Base-by-base conservation (phyloP, 2,888 invertebrate genomes). In the Drosophila mettleri region DNA sequence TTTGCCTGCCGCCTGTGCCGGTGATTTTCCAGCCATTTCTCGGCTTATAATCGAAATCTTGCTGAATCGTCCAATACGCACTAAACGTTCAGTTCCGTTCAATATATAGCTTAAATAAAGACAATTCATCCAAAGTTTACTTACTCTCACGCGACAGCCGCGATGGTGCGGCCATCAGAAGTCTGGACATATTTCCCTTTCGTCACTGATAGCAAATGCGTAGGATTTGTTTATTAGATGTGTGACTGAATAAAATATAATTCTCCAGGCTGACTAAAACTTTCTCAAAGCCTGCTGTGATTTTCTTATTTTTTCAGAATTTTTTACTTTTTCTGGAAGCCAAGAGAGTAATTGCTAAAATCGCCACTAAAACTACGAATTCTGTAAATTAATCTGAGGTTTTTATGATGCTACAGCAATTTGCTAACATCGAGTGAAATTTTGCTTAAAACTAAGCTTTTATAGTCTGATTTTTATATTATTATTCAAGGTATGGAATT, bases 181-280 rank as follows among this genome's bases (percentile, higher is more conserved):
- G 52, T 54, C 69, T 52, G 3, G 78, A 80, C 81, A 80, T 80
- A 39, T 57, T 71, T 49, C 18, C 29, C 20, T 45, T 22, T 20
- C 9, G 48, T 27, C 46, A 3, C 52, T 22, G 18, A 38, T 43
- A 43, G 60, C 31, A 33, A 48, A 20, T 33, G 51, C 54, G 48
- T 54, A 38, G 36, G 55, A 69, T 69, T 60, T 54, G 45, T 46
- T 63, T 34, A 43, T 60, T 39, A 24, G 60, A 41, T 52, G 63
- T 72, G 68, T 66, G 62, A 68, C 43, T 73, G 64, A 29, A 52
- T 8, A 22, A 63, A 62, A 61, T 65, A 49, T 55, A 39, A 27
- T 55, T 53, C 38, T 53, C 16, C 43, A 12, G 14, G 20, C 34
- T 48, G 36, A 64, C 62, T 60, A 38, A 10, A 43, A 39, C 49